Conservation (phyloP, 30 jellyfish, hydroid and myxozoan species). For the Pseudorhiza aurosa region DNA sequence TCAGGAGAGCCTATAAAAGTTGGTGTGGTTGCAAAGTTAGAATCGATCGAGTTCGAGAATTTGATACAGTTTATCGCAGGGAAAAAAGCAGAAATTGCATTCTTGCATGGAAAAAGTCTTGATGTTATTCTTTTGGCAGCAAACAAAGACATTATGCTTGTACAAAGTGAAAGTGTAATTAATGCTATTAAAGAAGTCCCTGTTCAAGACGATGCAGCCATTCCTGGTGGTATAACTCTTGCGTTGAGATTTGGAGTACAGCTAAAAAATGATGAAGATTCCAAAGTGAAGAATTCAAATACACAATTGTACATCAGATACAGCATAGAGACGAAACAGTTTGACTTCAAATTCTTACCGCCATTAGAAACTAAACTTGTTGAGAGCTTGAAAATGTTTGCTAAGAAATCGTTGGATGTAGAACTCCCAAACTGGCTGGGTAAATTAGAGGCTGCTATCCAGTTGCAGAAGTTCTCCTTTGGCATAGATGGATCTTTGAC, state of each 20-base stretch:
- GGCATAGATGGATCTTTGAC: conserved; percentile 14
- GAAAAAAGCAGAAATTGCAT: not conserved
- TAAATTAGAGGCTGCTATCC: not conserved
- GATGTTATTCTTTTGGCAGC: conserved; percentile 21
- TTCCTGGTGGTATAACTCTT: conserved; percentile 15
- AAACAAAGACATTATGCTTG: not conserved
- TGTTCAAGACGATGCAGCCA: conserved; percentile 7
- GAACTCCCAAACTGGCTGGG: conserved; percentile 34
- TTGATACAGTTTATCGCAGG: conserved; percentile 7
- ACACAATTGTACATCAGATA: conserved; percentile 8
- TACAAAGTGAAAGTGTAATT: not conserved
- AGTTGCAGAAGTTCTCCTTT: conserved; percentile 9
- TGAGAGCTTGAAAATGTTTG: conserved; percentile 2
- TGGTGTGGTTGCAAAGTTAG: conserved; percentile 5
- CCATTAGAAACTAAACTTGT: not conserved
- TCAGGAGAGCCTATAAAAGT: conserved; percentile 27
- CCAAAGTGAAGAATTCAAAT: not conserved
- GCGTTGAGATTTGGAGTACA: not conserved
- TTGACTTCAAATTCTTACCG: conserved; percentile 9
- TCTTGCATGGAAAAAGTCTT: conserved; percentile 4
- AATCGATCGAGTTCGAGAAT: conserved; percentile 9
- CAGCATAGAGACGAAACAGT: not conserved
- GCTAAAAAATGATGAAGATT: not conserved
- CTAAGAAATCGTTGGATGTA: not conserved
- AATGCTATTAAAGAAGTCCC: conserved; percentile 1